Percentiles rank a stretch among this genome's conserved stretches.
These are phyloP conservation scores for Apeltes quadracus DNA, from an alignment of 2,113 vertebrate species.

Conservation along the genomic window DNA sequence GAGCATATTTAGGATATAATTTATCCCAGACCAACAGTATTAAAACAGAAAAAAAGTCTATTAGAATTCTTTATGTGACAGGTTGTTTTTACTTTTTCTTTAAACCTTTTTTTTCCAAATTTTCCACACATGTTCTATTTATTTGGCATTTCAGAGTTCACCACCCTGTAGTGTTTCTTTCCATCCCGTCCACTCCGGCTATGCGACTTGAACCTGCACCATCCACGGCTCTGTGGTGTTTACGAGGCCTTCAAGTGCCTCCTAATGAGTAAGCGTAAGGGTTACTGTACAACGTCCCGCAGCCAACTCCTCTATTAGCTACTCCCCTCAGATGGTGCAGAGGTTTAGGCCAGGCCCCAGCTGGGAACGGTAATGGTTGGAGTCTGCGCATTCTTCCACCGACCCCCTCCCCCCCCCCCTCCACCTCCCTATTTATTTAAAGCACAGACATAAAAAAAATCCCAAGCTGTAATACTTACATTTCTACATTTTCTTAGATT, in stretches of 20 bases:
- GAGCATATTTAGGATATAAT: background rate
- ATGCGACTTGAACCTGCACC: constrained; percentile 59
- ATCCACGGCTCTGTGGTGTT: constrained; percentile 74
- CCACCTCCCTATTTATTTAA: constrained; percentile 6
- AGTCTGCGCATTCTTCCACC: constrained; percentile 57
- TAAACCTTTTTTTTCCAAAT: background rate
- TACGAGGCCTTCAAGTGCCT: constrained; percentile 76
- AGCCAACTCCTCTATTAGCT: constrained; percentile 63
- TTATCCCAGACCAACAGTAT: background rate
- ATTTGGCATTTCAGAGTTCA: constrained; percentile 1
- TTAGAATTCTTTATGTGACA: background rate
- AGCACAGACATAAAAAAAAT: constrained; percentile 1
- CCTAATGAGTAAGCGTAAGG: constrained; percentile 76
- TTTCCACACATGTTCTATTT: background rate
- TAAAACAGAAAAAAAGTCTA: background rate
- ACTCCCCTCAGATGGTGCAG: constrained; percentile 64
- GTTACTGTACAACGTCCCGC: constrained; percentile 76
- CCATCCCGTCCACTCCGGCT: constrained; percentile 22
- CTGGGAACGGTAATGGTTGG: constrained; percentile 74
- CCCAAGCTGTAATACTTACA: too few relatives aligned
- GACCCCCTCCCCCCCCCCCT: too few relatives aligned
- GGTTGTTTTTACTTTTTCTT: background rate
- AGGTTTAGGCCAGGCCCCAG: constrained; percentile 76
- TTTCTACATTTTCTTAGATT: too few relatives aligned
- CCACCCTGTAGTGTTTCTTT: constrained; percentile 19